Evolutionary conservation across 2,888 invertebrate genomes (phyloP), one percentile per base, ranked within the genome.

Genomic region (Diarsia mendica): DNA sequence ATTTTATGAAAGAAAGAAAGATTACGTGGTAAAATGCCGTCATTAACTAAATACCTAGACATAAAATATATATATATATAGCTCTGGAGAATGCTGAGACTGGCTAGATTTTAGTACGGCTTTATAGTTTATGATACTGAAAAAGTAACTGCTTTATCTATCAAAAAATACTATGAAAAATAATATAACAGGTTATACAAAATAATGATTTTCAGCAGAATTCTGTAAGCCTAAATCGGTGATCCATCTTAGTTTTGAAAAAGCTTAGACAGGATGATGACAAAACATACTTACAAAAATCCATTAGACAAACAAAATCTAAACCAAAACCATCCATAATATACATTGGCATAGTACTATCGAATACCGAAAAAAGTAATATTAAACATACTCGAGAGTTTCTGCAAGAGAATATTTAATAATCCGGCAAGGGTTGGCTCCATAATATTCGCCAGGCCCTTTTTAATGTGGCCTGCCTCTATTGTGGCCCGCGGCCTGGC

Each of bases 401-500:
- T 86, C 87, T 87, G 88, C 82, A 87, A 85, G 84, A 84, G 87
- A 89, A 91, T 92, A 93, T 93, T 92, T 91, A 92, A 93, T 93
- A 92, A 92, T 91, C 90, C 90, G 84, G 87, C 87, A 91, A 90
- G 92, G 92, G 92, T 92, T 90, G 90, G 89, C 89, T 63, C n/a
- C 44, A 91, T 93, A 92, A 91, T 92, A 93, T 93, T 93, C 88
- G 89, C 67, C 65, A 81, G 75, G 88, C 70, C 85, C 87, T 88
- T 90, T 89, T 89, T 86, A 90, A 90, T 90, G 88, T 87, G 84
- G 81, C 84, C 75, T 63, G 77, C 75, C 79, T 82, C 83, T 81
- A 84, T 86, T 88, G 85, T 87, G 81, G 80, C 87, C 79, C 79
- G 63, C 70, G 80, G 80, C 73, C 63, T 71, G 66, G 80, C 63